A percentile compares a stretch with the other conserved stretches of the same genome.
Conservation (phyloP, 2,797 vertebrate genomes). For the Catharus ustulatus region DNA sequence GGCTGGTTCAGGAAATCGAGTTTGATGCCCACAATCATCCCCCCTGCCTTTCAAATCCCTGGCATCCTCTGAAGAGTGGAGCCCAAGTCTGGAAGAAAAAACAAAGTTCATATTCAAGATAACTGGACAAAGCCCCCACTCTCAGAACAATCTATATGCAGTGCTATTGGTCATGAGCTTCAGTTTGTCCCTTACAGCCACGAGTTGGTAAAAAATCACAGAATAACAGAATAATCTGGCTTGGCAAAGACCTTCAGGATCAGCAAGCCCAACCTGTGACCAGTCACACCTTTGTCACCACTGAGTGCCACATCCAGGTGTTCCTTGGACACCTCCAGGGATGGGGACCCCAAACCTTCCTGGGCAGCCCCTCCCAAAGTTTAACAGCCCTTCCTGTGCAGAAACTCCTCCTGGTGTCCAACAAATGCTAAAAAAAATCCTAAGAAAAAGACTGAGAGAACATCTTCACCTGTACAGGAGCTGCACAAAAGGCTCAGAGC, state of each 20-base stretch:
- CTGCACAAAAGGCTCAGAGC: constrained; percentile 32
- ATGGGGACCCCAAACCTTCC: background rate
- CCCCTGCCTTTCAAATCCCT: background rate
- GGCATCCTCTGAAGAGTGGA: background rate
- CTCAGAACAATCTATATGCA: background rate
- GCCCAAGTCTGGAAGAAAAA: background rate
- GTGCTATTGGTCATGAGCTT: constrained; percentile 18
- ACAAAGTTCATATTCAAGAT: constrained; percentile 10
- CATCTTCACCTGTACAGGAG: constrained; percentile 1
- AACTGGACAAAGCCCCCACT: background rate
- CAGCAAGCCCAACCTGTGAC: background rate
- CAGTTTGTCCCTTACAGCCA: background rate
- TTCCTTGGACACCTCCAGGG: background rate
- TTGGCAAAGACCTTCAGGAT: background rate
- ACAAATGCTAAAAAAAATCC: background rate
- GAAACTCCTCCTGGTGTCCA: background rate
- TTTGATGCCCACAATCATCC: background rate
- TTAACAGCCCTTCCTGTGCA: background rate
- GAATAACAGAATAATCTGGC: background rate
- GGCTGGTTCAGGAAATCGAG: background rate
- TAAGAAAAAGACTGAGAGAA: background rate
- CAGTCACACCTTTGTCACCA: background rate
- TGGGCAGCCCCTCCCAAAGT: background rate
- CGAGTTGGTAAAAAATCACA: background rate
- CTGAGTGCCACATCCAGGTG: background rate